Evolutionary conservation across 2,888 invertebrate species (phyloP).

Genomic region (Steromphala cineraria): DNA sequence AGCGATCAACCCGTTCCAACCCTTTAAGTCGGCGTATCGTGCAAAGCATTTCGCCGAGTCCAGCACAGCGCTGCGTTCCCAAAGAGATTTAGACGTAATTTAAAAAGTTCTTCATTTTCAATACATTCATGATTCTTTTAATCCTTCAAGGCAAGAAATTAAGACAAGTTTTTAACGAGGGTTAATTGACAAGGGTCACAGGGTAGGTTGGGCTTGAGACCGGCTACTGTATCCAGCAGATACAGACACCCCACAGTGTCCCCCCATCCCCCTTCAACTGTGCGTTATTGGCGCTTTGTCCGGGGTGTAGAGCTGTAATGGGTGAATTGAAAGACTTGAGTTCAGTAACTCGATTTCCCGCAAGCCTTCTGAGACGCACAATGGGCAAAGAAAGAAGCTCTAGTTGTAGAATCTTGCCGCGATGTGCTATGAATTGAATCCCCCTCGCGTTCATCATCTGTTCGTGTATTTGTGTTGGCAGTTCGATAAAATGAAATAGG

Average conservation of each 20-base stretch:
- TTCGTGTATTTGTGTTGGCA: slow-evolving; percentile 10
- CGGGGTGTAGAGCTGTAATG: not conserved
- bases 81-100: not conserved
- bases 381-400: not conserved
- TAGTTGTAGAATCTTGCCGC: slow-evolving; percentile 1
- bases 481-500: slow-evolving; percentile 24
- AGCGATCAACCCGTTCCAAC: not conserved
- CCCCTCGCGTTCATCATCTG: not conserved
- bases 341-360: slow-evolving; percentile 13
- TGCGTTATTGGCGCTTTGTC: slow-evolving; percentile 7
- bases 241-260: not conserved
- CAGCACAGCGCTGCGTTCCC: not conserved
- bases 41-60: not conserved
- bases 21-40: not conserved
- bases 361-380: not conserved
- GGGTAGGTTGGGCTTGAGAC: not conserved
- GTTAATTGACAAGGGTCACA: not conserved
- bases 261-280: not conserved
- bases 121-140: not conserved
- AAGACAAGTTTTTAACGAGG: not conserved
- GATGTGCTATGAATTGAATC: slow-evolving; percentile 16
- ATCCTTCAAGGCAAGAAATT: not conserved
- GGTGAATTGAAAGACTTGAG: slow-evolving; percentile 6
- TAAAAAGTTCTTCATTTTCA: not conserved
- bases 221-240: not conserved